These are phyloP conservation scores for Rhabdornis inornatus DNA, from an alignment of 2,113 vertebrate genomes.

Conservation along the genomic window DNA sequence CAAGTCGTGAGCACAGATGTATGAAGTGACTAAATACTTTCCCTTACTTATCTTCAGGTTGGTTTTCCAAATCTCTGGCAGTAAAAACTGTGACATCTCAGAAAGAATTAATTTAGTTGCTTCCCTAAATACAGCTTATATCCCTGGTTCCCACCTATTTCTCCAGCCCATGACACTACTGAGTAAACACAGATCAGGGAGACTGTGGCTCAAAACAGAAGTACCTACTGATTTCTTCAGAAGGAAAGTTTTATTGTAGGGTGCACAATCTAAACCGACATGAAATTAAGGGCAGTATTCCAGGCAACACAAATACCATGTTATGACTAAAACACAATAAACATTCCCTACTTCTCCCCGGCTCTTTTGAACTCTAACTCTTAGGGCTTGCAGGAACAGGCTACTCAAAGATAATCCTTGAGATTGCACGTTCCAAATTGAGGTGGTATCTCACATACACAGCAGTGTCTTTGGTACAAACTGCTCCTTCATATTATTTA, in stretches of 20 bases:
- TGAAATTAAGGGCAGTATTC: slow-evolving; percentile 11
- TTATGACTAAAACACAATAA: slow-evolving; percentile 24
- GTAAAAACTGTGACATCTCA: background rate
- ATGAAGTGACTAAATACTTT: background rate
- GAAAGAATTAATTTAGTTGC: background rate
- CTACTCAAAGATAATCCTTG: background rate
- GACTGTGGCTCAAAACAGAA: background rate
- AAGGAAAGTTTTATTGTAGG: background rate
- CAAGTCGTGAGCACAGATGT: background rate
- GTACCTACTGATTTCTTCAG: background rate
- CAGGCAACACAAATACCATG: background rate
- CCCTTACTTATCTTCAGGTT: background rate
- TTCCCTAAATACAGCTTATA: background rate
- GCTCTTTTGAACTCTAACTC: slow-evolving; percentile 24
- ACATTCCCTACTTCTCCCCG: background rate
- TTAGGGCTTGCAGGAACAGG: slow-evolving; percentile 23
- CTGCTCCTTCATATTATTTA: background rate
- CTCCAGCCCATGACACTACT: background rate
- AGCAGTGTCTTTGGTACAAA: background rate
- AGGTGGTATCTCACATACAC: background rate
- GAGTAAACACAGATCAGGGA: background rate
- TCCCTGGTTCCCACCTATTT: background rate
- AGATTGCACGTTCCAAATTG: background rate
- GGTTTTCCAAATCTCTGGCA: background rate
- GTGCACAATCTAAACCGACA: background rate